Evolutionary conservation across 2,888 invertebrate genomes (phyloP), one percentile per base, ranked within the genome.

Genomic region (Hirtodrosophila duncani): DNA sequence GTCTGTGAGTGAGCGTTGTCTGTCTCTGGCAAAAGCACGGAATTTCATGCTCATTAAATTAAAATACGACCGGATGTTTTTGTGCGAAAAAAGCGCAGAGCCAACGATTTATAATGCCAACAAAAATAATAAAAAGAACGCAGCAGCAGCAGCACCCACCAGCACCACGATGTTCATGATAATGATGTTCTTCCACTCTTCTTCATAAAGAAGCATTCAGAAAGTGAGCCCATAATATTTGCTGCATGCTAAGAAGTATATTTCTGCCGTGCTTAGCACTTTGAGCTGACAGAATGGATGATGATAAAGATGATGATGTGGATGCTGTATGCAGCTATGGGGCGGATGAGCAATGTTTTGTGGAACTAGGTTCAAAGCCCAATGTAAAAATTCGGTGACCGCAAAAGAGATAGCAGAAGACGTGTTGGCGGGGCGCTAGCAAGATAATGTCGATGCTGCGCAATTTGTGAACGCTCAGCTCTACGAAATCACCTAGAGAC

Each of bases 21-120:
- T 56, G 34, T 60, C 51, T 60, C 62, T 61, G 56, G 53, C 36
- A 38, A 36, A n/a, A 52, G 62, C 53, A 41, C 70, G 70, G 58
- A 81, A 74, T 74, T 52, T 74, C n/a, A 74, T 62, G 79, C 63
- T 82, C 82, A 72, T 82, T 75, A 78, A 75, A 75, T 78, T 59
- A 80, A 82, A 83, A 67, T 63, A 77, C 68, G 82, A 82, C 82
- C 83, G 84, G 84, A 83, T 83, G 84, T 82, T 83, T 72, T 83
- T 59, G 68, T 63, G 53, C 60, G 60, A 59, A 66, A 64, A 62
- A 66, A 62, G 48, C 46, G 53, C 71, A 53, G 21, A 68, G 48
- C 44, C 61, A 68, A 61, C 68, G 65, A 31, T 65, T 61, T 38
- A 46, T 50, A 58, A 52, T 60, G 60, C 60, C 51, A 60, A 51